phyloP scores from a whole-genome alignment of 2,797 vertebrate genomes.

The Crocodylus rhombifer region DNA sequence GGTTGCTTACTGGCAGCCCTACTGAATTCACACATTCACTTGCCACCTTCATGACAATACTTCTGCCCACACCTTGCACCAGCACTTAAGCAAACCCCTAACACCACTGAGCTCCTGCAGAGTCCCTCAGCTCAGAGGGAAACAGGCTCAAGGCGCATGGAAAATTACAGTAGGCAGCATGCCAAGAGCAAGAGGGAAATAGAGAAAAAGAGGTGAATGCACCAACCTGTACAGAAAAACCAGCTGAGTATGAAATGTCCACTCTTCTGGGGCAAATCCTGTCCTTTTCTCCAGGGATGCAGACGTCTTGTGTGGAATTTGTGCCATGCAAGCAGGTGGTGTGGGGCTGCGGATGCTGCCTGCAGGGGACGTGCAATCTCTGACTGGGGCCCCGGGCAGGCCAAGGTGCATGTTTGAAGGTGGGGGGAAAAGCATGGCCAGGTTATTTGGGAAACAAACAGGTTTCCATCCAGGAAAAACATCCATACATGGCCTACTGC shows the following conservation, averaged over 20 bases:
- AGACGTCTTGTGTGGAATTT: not conserved
- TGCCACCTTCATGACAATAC: not conserved
- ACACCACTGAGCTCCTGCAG: not conserved
- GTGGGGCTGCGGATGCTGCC: not conserved
- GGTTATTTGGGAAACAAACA: not conserved
- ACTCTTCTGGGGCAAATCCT: not conserved
- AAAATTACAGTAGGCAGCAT: not conserved
- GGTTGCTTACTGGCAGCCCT: not conserved
- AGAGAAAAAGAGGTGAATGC: rapidly evolving
- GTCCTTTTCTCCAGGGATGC: not conserved
- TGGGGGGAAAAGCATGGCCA: not conserved
- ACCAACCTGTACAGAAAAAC: rapidly evolving
- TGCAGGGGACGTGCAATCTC: not conserved
- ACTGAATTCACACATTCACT: not conserved
- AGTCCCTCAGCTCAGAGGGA: not conserved
- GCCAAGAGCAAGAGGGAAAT: not conserved
- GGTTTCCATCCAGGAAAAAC: not conserved
- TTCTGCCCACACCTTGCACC: not conserved
- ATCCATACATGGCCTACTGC: not conserved
- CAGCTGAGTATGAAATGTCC: not conserved
- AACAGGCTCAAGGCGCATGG: not conserved
- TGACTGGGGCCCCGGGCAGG: not conserved
- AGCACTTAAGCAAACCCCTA: rapidly evolving
- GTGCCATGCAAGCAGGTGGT: too few relatives aligned
- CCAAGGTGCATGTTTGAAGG: not conserved